These are phyloP conservation scores for Diarsia mendica DNA, from an alignment of 2,888 invertebrate genomes.

Conservation along the genomic window DNA sequence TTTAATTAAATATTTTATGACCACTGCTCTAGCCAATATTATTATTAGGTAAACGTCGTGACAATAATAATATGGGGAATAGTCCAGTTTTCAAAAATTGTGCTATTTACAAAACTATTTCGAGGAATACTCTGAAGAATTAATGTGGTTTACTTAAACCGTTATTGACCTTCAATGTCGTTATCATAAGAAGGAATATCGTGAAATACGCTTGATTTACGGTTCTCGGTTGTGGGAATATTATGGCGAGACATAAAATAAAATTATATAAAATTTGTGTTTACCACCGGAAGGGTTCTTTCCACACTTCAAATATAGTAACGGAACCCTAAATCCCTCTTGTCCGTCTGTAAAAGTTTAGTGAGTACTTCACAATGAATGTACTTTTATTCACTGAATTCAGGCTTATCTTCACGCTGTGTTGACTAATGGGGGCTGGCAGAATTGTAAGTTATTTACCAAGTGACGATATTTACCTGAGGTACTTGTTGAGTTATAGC, in stretches of 20 bases:
- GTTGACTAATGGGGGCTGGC: conserved; percentile 27
- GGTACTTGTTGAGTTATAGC: too few relatives aligned
- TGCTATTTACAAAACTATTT: too few relatives aligned
- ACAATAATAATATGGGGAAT: too few relatives aligned
- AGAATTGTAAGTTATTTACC: conserved; percentile 10
- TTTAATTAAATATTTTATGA: not conserved
- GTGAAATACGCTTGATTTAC: too few relatives aligned
- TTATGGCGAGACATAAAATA: too few relatives aligned
- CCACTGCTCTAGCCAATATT: not conserved
- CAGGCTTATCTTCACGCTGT: conserved; percentile 48
- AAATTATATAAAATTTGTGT: too few relatives aligned
- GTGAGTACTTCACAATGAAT: conserved; percentile 29
- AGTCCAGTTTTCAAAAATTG: too few relatives aligned
- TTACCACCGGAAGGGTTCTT: not conserved
- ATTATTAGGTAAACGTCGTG: not conserved
- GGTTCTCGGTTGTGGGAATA: too few relatives aligned
- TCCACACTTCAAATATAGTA: not conserved
- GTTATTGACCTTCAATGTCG: too few relatives aligned
- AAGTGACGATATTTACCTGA: not conserved
- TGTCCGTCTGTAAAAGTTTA: conserved; percentile 22
- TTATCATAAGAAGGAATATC: too few relatives aligned
- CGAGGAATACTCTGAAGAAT: too few relatives aligned
- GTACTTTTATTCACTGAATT: conserved; percentile 40
- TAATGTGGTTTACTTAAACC: too few relatives aligned
- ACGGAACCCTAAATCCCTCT: conserved; percentile 24